phyloP scores from a whole-genome alignment of 2,888 invertebrate species.

The Gortyna flavago region DNA sequence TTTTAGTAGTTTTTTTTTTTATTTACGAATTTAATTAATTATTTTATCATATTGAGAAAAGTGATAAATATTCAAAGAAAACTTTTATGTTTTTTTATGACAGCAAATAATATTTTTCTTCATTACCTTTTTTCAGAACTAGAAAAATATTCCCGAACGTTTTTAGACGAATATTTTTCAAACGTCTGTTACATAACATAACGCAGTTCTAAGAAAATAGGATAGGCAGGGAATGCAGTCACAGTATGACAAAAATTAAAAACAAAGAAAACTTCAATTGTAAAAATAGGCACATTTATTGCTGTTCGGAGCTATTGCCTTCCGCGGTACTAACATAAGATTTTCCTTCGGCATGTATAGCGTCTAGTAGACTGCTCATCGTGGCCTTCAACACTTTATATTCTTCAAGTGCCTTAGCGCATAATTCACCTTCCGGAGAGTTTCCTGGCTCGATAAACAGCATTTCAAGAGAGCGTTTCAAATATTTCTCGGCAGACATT shows the following conservation, averaged over 20 bases:
- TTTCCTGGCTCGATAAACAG: slow-evolving; percentile 92
- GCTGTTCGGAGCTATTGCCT: slow-evolving; percentile 45
- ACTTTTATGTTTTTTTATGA: neutral
- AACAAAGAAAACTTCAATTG: neutral
- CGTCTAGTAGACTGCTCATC: slow-evolving; percentile 80
- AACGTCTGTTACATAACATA: slow-evolving; percentile 11
- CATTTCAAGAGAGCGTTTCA: slow-evolving; percentile 91
- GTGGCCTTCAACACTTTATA: slow-evolving; percentile 90
- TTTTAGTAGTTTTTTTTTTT: neutral
- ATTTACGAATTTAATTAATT: neutral
- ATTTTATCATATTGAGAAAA: neutral
- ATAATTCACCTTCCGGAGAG: slow-evolving; percentile 93
- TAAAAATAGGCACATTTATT: slow-evolving; percentile 33
- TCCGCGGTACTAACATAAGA: slow-evolving; percentile 72
- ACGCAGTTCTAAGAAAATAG: slow-evolving; percentile 14
- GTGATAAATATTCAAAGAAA: neutral
- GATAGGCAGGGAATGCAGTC: slow-evolving; percentile 42
- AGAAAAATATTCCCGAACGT: neutral
- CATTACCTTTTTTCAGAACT: neutral
- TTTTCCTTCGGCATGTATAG: slow-evolving; percentile 80
- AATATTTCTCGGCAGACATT: slow-evolving; percentile 88
- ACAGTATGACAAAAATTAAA: slow-evolving; percentile 10
- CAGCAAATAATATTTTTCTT: neutral
- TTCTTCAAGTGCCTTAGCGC: slow-evolving; percentile 92
- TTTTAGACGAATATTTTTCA: slow-evolving; percentile 29